Percentiles rank a stretch among this genome's conserved stretches.
These are phyloP conservation scores for Tineola bisselliella DNA, from an alignment of 2,888 invertebrate genomes.

Conservation along the genomic window DNA sequence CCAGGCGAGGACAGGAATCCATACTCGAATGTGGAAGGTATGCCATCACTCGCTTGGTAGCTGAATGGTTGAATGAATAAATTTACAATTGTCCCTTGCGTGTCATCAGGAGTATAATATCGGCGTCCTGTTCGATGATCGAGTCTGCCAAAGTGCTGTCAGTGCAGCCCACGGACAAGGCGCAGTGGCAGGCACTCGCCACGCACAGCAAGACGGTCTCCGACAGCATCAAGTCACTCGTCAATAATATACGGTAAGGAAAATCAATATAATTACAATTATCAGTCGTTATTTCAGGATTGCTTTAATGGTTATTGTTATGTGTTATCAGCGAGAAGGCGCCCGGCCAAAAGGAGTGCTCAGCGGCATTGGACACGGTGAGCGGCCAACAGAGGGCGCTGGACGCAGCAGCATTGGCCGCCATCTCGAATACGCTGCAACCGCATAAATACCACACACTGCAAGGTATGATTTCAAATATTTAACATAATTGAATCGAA, in stretches of 20 bases:
- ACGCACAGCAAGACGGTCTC: conserved; percentile 95
- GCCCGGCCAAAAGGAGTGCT: conserved; percentile 95
- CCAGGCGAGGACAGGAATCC: conserved; percentile 84
- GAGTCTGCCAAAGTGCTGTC: conserved; percentile 89
- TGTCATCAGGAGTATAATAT: conserved; percentile 46
- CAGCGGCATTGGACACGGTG: conserved; percentile 81
- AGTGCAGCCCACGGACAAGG: conserved; percentile 87
- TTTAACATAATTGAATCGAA: too few relatives aligned
- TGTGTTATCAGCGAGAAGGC: conserved; percentile 79
- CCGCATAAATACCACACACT: conserved; percentile 77
- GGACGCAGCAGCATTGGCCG: conserved; percentile 88
- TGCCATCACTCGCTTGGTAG: too few relatives aligned
- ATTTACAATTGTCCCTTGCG: too few relatives aligned
- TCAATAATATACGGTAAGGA: conserved; percentile 83
- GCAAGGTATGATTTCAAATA: conserved; percentile 66
- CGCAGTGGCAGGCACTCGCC: conserved; percentile 94
- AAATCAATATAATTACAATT: too few relatives aligned
- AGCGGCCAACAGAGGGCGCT: conserved; percentile 80
- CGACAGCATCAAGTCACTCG: conserved; percentile 94
- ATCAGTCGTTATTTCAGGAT: too few relatives aligned
- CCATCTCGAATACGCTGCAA: conserved; percentile 81
- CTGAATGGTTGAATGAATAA: too few relatives aligned
- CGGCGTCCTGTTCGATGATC: conserved; percentile 75
- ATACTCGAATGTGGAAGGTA: conserved; percentile 83
- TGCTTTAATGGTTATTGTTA: background rate